Percentiles rank a stretch among this genome's conserved stretches.
These are phyloP conservation scores for Charadrius vociferus DNA, from an alignment of 2,113 vertebrate genomes.

Conservation along the genomic window DNA sequence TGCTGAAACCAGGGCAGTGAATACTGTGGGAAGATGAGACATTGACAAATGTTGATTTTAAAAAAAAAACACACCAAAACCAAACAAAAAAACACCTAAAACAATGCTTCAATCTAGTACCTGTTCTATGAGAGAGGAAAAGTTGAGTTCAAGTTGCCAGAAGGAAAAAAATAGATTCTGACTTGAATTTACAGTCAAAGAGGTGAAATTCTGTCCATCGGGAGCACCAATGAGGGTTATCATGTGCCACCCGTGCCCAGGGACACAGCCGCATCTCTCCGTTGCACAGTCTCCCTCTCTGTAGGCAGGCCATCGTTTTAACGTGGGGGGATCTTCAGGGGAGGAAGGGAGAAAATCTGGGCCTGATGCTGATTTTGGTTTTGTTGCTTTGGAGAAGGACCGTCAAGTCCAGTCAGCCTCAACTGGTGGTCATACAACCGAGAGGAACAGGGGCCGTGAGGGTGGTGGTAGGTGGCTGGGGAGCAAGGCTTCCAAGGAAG, in stretches of 20 bases:
- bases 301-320: rapidly evolving
- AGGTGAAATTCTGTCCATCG: background rate
- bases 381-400: background rate
- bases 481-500: background rate
- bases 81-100: background rate
- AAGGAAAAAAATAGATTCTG: background rate
- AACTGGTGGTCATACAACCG: rapidly evolving
- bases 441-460: background rate
- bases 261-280: background rate
- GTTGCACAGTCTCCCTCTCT: rapidly evolving
- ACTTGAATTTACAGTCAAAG: background rate
- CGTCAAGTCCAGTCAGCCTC: background rate
- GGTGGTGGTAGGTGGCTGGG: background rate
- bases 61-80: background rate
- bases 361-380: background rate
- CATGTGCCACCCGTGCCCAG: rapidly evolving
- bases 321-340: rapidly evolving
- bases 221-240: background rate
- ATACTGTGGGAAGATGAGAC: background rate
- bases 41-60: conserved; percentile 10
- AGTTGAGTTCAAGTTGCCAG: background rate
- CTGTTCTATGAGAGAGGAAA: background rate
- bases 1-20: conserved; percentile 41
- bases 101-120: background rate
- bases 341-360: background rate